These are phyloP conservation scores for Pharmacophagus antenor DNA, from an alignment of 2,888 invertebrate genomes.

Conservation along the genomic window DNA sequence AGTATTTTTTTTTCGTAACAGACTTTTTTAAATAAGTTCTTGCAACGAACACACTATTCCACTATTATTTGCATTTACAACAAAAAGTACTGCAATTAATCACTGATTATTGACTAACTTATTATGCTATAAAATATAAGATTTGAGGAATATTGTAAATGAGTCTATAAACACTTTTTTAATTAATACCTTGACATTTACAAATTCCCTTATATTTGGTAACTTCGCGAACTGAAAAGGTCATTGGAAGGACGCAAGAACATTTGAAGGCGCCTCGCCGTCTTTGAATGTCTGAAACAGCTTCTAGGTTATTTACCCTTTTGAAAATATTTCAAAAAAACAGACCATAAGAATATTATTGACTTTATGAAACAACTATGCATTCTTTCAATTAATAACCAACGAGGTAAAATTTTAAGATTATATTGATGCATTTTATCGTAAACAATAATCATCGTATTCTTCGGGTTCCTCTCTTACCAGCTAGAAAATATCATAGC, in stretches of 20 bases:
- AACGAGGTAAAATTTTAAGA: too few species aligned
- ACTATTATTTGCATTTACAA: neutral
- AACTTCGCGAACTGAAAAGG: conserved; percentile 40
- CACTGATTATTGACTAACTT: too few species aligned
- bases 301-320: conserved; percentile 23
- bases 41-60: too few species aligned
- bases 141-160: neutral
- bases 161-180: neutral
- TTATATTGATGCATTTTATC: too few species aligned
- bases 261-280: conserved; percentile 33
- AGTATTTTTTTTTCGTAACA: neutral
- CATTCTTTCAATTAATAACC: too few species aligned
- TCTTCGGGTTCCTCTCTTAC: too few species aligned
- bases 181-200: neutral
- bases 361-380: neutral
- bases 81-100: too few species aligned
- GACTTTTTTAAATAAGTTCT: too few species aligned
- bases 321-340: neutral
- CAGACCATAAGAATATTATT: neutral
- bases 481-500: too few species aligned
- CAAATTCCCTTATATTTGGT: neutral
- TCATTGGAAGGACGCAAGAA: conserved; percentile 48
- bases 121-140: neutral
- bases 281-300: conserved; percentile 24
- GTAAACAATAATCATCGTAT: too few species aligned